phyloP scores from a whole-genome alignment of 2,888 invertebrate genomes.

The Agelastica alni region DNA sequence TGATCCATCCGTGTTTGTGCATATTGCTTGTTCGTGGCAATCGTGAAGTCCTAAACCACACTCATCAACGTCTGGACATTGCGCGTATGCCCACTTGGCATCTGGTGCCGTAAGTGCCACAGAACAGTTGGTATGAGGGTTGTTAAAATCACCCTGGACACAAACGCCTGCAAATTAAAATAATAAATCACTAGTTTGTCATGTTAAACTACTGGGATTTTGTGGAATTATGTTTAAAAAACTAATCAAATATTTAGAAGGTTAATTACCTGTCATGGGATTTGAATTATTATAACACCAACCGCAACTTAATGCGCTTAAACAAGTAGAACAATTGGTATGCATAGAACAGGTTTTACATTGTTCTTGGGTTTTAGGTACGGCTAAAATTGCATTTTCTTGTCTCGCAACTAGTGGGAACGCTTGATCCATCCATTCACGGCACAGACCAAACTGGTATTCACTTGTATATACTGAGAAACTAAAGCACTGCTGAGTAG shows the following conservation, averaged over 20 bases:
- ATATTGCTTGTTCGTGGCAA: conserved; percentile 89
- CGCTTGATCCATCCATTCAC: conserved; percentile 89
- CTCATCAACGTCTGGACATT: conserved; percentile 93
- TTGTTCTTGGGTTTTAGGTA: conserved; percentile 61
- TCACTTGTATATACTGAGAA: conserved; percentile 95
- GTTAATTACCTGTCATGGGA: conserved; percentile 74
- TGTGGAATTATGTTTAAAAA: too few relatives aligned
- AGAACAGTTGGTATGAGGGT: conserved; percentile 74
- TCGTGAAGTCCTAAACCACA: conserved; percentile 86
- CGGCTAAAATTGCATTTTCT: conserved; percentile 48
- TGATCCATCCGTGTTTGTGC: conserved; percentile 89
- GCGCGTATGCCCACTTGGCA: conserved; percentile 88
- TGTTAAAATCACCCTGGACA: conserved; percentile 84
- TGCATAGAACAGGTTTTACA: conserved; percentile 81
- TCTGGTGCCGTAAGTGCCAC: conserved; percentile 69
- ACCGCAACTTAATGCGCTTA: conserved; percentile 86
- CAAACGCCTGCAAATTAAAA: conserved; percentile 65
- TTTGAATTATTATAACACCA: conserved; percentile 92
- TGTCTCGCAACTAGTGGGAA: conserved; percentile 57
- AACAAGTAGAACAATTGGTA: conserved; percentile 76
- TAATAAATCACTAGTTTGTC: too few relatives aligned
- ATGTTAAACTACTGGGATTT: too few relatives aligned
- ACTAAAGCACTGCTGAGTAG: conserved; percentile 88
- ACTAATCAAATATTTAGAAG: neutral
- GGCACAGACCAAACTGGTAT: conserved; percentile 90